Percentiles rank a stretch among this genome's conserved stretches.
These are phyloP conservation scores for Lampris incognitus DNA, from an alignment of 2,113 vertebrate genomes.

Conservation along the genomic window DNA sequence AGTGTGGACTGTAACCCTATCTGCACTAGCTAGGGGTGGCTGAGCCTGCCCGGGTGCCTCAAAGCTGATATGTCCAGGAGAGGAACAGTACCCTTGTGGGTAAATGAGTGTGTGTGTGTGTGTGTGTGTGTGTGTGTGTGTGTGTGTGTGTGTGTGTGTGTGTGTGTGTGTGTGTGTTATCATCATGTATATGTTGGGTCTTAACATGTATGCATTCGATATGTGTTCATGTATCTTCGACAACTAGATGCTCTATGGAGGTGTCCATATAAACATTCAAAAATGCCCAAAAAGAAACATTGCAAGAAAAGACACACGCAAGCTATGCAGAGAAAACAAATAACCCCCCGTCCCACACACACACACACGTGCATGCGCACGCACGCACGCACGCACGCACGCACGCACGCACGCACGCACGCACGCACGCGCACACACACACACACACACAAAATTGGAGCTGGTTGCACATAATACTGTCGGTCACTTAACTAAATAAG, in stretches of 20 bases:
- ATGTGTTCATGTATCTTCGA: constrained; percentile 42
- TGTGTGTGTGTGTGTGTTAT: constrained; percentile 48
- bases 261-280: constrained; percentile 31
- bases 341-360: too few relatives aligned
- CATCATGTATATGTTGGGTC: constrained; percentile 66
- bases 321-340: too few relatives aligned
- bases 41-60: constrained; percentile 70
- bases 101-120: background rate
- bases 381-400: background rate
- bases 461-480: background rate
- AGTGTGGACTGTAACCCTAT: constrained; percentile 84
- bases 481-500: constrained; percentile 14
- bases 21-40: constrained; percentile 63
- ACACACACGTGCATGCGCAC: background rate
- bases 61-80: constrained; percentile 73
- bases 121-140: constrained; percentile 21
- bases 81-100: constrained; percentile 13
- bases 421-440: constrained; percentile 10
- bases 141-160: too few relatives aligned
- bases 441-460: background rate
- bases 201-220: constrained; percentile 48
- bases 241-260: constrained; percentile 31
- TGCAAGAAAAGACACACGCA: too few relatives aligned
- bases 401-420: constrained; percentile 3
- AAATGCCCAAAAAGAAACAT: too few relatives aligned